Evolutionary conservation across 2,113 vertebrate species (phyloP).

Genomic region (Anser brachyrhynchus): DNA sequence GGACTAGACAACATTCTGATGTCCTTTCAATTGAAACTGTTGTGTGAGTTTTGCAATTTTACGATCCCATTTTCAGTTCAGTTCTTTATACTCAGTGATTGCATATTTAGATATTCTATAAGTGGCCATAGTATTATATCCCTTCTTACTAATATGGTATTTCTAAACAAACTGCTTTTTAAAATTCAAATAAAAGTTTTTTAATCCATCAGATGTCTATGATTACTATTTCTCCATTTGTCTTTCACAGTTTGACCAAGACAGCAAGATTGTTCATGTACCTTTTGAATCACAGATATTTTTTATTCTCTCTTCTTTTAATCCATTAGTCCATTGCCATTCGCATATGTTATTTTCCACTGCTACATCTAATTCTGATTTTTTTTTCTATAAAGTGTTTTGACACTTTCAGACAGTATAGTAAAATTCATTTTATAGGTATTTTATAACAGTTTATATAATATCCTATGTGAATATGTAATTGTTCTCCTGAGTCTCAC

Average conservation of each 20-base stretch:
- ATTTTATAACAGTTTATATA: background rate
- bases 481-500: background rate
- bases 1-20: fast-evolving
- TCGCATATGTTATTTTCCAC: background rate
- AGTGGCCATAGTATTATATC: background rate
- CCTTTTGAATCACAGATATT: background rate
- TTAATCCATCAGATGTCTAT: background rate
- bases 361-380: background rate
- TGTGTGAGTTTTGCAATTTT: background rate
- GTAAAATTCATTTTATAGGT: background rate
- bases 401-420: background rate
- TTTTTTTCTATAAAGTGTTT: background rate
- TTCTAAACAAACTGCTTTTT: background rate
- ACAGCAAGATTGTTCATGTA: background rate
- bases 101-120: background rate
- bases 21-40: background rate
- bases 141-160: background rate
- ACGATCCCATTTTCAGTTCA: background rate
- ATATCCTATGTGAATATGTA: background rate
- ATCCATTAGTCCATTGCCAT: background rate
- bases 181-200: background rate
- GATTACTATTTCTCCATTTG: background rate
- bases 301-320: background rate
- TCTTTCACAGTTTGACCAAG: background rate
- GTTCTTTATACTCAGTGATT: background rate